Conservation (phyloP, 2,113 vertebrate genomes). For the Anas platyrhynchos region DNA sequence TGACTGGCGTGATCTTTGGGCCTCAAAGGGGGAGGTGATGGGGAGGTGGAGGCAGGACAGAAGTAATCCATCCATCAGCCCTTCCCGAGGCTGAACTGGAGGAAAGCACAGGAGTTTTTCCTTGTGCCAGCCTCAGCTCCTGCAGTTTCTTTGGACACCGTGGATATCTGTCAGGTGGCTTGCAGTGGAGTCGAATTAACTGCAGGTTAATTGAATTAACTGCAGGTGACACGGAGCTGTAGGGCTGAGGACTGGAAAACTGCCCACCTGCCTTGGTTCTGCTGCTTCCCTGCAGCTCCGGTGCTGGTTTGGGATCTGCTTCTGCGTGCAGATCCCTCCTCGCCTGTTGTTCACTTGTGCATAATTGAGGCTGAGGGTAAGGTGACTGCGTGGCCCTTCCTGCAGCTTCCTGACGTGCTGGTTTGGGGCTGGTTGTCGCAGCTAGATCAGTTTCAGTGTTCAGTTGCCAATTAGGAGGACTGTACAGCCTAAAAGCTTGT, state of each 20-base stretch:
- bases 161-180: not conserved
- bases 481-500: not conserved
- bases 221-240: not conserved
- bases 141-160: not conserved
- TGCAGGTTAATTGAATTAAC: not conserved
- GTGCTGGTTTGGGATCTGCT: not conserved
- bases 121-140: rapidly evolving
- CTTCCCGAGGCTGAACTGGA: not conserved
- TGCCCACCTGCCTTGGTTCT: not conserved
- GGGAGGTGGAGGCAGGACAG: not conserved
- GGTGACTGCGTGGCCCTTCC: rapidly evolving
- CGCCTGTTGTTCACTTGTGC: rapidly evolving
- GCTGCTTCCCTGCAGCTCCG: rapidly evolving
- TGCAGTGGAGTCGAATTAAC: not conserved
- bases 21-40: not conserved
- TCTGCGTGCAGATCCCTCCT: not conserved
- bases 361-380: not conserved
- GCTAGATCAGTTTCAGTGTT: not conserved
- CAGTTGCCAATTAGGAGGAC: not conserved
- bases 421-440: not conserved
- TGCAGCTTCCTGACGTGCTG: not conserved
- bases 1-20: not conserved
- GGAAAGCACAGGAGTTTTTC: not conserved
- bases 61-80: not conserved
- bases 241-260: not conserved